phyloP scores from a whole-genome alignment of 30 jellyfish, hydroid and myxozoan species.

The Hydractinia echinata region DNA sequence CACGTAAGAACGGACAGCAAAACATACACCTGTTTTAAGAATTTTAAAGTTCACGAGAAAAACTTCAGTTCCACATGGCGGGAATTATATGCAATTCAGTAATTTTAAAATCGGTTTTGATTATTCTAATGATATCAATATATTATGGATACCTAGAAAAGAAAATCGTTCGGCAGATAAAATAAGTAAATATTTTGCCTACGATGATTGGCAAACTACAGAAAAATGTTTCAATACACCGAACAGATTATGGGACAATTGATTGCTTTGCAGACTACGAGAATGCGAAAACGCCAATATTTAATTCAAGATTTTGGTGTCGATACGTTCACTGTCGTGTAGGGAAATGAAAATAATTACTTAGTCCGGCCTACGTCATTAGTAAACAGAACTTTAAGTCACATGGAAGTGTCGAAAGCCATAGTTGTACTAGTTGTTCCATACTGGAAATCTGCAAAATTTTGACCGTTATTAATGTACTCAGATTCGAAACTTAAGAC shows the following conservation, averaged over 20 bases:
- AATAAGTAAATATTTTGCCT: not conserved
- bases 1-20: too few relatives aligned
- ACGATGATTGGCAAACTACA: not conserved
- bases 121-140: not conserved
- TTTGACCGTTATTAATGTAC: not conserved
- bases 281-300: conserved; percentile 1
- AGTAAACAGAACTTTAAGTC: not conserved
- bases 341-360: not conserved
- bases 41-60: too few relatives aligned
- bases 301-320: conserved; percentile 8
- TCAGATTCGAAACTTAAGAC: not conserved
- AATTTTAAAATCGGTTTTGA: too few relatives aligned
- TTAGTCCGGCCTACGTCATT: not conserved
- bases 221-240: too few relatives aligned
- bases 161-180: conserved; percentile 1
- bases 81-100: too few relatives aligned
- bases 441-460: not conserved
- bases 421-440: not conserved
- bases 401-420: not conserved
- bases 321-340: too few relatives aligned
- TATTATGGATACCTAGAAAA: not conserved
- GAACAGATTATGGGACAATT: not conserved
- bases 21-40: too few relatives aligned
- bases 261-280: conserved; percentile 4
- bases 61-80: too few relatives aligned